Base-by-base conservation (phyloP, 2,113 vertebrate genomes). In the Gallinago jamesoni region DNA sequence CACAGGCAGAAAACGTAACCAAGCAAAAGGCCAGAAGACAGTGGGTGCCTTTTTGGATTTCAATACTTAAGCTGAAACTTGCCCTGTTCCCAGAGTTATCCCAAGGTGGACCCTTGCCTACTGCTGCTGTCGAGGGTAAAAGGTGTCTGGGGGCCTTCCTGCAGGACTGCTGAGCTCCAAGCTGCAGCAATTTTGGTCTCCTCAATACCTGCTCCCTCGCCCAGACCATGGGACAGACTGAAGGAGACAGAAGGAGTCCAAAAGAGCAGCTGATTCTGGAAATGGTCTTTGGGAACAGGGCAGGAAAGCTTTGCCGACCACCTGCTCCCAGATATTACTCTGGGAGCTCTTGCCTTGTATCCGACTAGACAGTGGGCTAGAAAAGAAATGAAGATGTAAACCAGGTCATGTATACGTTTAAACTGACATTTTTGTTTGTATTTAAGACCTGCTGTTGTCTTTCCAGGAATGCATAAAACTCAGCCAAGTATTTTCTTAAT, bases 401-500 rank as follows among this genome's bases (percentile, higher is more conserved):
- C 41, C 47, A 93, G 77, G 75, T 85, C 84, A 56, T 8, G 24
- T 39, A 69, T 5, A 21, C 17, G 87, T 94, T 89, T 87, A 50
- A 93, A 95, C 50, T 75, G n/a, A 85, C 81, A 60, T 47, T 81
- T 94, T 87, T 78, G 53, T 59, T 91, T 96, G 69, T 80, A 10
- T 76, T 74, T 89, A 73, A 93, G 94, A 80, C 62, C 24, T 89
- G 83, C 37, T 78, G 73, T 63, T 86, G 47, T 94, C 92, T 89
- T 94, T 85, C 67, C 77, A 96, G 59, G 70, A 96, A 95, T 30
- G 50, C 53, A 69, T n/a, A 80, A 66, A 74, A 45, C 56, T 28
- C 18, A 67, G 87, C 78, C 89, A 95, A 94, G 47, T 76, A 83
- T 94, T 91, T 95, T 78, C 73, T 90, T 96, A 82, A 66, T 70